Evolutionary conservation across 2,113 vertebrate species (phyloP), one percentile per base, ranked within the genome.

Genomic region (Pseudopodoces humilis): DNA sequence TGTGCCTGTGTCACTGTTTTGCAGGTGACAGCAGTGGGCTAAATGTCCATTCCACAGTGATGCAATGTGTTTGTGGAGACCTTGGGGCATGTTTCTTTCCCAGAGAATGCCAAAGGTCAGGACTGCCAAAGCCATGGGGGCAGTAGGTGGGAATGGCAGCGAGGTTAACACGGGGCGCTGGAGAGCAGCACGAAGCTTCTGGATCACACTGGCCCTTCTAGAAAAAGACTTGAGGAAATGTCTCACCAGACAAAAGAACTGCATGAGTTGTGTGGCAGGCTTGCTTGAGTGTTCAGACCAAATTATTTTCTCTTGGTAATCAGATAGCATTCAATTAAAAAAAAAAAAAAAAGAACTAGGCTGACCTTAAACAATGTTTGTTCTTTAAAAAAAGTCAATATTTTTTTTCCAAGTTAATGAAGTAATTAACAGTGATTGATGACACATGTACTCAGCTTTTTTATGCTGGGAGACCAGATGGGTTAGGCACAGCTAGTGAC

Each of bases 341-440:
- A 63, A 59, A 30, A 22, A 55, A 7, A 74, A 19, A 28, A 13
- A 52, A 39, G 1, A 60, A 35, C 35, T 56, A 41, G 63, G 30
- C 63, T 90, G 86, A 93, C 82, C 75, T 94, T 94, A 94, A 95
- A 94, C 90, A 95, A 88, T 96, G 86, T 94, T 92, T 94, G 93
- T 93, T 94, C 92, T 94, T 90, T n/a, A 52, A 92, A 82, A 76
- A 92, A 88, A 91, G 88, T 93, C 93, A 90, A 93, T 95, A 95
- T 91, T 90, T 64, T 88, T 93, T 89, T 78, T 93, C 53, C 44
- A 75, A 94, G 90, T 92, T 96, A 95, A 91, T 96, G 89, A 96
- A 96, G 91, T 95, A 90, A 96, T 94, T 94, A 94, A 47, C 84
- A 83, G 74, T 96, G 95, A 96, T 95, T 95, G 91, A 95, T 96